Percentiles rank a stretch among this genome's conserved stretches.
These are phyloP conservation scores for Dryococelus australis DNA, from an alignment of 2,888 invertebrate genomes.

Conservation along the genomic window DNA sequence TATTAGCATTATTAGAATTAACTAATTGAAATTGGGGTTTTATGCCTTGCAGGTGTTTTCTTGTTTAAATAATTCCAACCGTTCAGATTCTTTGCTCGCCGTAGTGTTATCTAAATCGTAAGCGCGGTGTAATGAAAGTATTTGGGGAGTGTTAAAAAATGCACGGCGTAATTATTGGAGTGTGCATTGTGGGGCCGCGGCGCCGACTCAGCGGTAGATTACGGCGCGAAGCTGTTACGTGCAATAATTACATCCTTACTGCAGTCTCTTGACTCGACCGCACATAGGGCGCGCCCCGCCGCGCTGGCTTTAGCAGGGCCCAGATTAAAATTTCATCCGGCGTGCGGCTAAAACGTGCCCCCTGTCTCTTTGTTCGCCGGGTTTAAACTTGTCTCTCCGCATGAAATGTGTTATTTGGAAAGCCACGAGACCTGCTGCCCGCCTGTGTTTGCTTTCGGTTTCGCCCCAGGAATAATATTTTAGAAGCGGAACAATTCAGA, in stretches of 20 bases:
- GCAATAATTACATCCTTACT: constrained; percentile 2
- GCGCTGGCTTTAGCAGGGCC: neutral
- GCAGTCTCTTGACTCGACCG: neutral
- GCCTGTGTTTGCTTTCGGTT: neutral
- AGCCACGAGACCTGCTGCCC: neutral
- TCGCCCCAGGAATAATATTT: neutral
- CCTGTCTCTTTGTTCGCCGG: neutral
- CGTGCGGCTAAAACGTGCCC: neutral
- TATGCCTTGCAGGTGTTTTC: too few species aligned
- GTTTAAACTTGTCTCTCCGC: neutral
- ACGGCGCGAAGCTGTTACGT: neutral
- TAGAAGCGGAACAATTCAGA: neutral
- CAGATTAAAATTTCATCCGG: neutral
- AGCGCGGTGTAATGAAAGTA: neutral
- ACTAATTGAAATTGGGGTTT: too few species aligned
- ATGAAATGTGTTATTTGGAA: neutral
- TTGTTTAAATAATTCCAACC: too few species aligned
- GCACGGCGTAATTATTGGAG: neutral
- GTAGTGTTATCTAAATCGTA: neutral
- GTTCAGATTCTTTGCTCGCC: too few species aligned
- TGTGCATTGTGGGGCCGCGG: neutral
- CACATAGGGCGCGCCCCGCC: neutral
- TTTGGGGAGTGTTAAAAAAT: neutral
- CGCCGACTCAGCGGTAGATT: neutral
- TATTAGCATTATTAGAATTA: too few species aligned